phyloP scores from a whole-genome alignment of 2,113 vertebrate genomes.

The Spilogale gracilis region DNA sequence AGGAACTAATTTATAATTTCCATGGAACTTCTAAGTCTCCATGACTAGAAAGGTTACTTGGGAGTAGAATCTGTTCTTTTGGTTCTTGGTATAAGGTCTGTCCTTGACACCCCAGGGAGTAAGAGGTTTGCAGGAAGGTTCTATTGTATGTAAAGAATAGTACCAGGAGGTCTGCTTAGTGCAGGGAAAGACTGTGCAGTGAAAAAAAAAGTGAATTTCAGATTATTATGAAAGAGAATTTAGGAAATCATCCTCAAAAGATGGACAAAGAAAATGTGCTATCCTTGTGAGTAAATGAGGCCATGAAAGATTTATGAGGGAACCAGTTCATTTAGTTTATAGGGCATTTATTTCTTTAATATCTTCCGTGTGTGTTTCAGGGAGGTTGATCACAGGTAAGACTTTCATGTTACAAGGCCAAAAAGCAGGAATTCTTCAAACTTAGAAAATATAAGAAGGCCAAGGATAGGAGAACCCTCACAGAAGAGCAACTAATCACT shows the following conservation, averaged over 20 bases:
- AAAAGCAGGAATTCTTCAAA: background rate
- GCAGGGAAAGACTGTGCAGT: background rate
- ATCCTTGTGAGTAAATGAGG: background rate
- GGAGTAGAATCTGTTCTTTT: background rate
- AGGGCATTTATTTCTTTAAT: background rate
- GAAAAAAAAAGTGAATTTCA: background rate
- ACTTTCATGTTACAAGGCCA: background rate
- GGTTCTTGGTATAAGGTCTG: background rate
- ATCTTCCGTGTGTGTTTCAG: background rate
- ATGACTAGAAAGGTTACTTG: background rate
- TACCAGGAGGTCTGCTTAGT: background rate
- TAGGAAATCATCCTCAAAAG: background rate
- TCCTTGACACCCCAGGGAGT: background rate
- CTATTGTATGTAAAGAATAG: background rate
- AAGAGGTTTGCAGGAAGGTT: background rate
- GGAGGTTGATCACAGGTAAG: background rate
- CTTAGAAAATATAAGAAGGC: background rate
- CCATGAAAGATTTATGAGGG: background rate
- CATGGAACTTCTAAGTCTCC: background rate
- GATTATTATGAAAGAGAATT: background rate
- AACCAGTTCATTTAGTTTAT: background rate
- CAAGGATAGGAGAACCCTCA: background rate
- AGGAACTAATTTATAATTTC: background rate
- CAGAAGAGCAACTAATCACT: background rate
- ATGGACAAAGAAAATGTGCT: background rate